These are phyloP conservation scores for Chloebia gouldiae DNA, from an alignment of 2,113 vertebrate species.

Conservation along the genomic window DNA sequence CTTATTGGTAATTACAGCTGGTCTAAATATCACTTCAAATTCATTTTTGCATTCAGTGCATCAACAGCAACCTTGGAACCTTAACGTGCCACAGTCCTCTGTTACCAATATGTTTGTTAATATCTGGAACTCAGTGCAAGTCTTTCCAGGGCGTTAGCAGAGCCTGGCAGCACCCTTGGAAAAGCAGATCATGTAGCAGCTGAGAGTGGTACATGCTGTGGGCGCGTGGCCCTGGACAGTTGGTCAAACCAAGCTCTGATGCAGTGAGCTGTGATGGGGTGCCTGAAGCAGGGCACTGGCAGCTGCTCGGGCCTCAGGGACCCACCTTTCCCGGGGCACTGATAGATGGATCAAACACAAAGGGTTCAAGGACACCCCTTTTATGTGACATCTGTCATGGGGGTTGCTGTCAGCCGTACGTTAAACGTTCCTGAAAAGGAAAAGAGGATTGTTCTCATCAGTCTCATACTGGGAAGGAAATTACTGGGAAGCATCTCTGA, in stretches of 20 bases:
- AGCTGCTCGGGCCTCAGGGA: rapidly evolving
- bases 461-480: neutral
- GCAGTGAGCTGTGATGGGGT: rapidly evolving
- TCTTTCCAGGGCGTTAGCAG: rapidly evolving
- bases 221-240: rapidly evolving
- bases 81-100: neutral
- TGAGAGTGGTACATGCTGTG: rapidly evolving
- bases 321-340: neutral
- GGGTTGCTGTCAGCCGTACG: rapidly evolving
- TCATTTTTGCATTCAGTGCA: neutral
- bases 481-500: neutral
- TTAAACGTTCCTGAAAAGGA: neutral
- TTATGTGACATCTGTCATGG: neutral
- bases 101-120: neutral
- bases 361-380: neutral
- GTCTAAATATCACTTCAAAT: neutral
- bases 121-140: neutral
- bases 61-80: neutral
- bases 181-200: rapidly evolving
- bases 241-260: neutral
- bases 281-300: rapidly evolving
- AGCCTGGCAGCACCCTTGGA: neutral
- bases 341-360: neutral
- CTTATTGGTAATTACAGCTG: neutral
- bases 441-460: neutral